phyloP scores from a whole-genome alignment of 2,888 invertebrate genomes.

The Tubulanus polymorphus region DNA sequence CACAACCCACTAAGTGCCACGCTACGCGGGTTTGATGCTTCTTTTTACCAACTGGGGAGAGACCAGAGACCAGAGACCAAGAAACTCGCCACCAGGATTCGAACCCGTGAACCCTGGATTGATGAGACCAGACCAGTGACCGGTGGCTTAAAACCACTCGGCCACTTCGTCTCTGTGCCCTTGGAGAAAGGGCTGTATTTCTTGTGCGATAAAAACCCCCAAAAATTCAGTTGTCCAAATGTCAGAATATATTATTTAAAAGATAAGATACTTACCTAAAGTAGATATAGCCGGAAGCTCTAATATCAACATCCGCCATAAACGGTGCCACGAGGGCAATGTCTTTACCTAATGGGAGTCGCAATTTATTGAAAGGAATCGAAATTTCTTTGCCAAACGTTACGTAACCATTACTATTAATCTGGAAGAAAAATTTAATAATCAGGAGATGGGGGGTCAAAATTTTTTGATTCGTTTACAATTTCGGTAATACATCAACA shows the following conservation, averaged over 20 bases:
- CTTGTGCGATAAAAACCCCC: neutral
- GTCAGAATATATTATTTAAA: neutral
- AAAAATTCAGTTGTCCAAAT: neutral
- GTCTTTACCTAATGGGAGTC: slow-evolving; percentile 56
- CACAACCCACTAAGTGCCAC: no score
- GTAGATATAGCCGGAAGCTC: slow-evolving; percentile 68
- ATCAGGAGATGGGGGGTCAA: no score
- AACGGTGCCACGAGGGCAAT: slow-evolving; percentile 86
- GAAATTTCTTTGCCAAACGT: slow-evolving; percentile 86
- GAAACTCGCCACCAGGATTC: no score
- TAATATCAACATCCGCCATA: slow-evolving; percentile 85
- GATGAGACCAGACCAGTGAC: no score
- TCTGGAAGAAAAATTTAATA: slow-evolving; percentile 61
- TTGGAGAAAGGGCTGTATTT: neutral
- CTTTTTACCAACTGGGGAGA: no score
- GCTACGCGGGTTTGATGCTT: no score
- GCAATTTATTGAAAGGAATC: slow-evolving; percentile 76
- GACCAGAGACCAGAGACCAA: no score
- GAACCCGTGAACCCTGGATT: no score
- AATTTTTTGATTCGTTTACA: no score
- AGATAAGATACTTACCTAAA: slow-evolving; percentile 57
- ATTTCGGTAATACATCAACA: no score
- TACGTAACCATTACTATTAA: slow-evolving; percentile 84
- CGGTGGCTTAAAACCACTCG: no score
- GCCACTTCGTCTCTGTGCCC: neutral